phyloP scores from a whole-genome alignment of 1,140 invertebrate species.

The Drosophila kikkawai region DNA sequence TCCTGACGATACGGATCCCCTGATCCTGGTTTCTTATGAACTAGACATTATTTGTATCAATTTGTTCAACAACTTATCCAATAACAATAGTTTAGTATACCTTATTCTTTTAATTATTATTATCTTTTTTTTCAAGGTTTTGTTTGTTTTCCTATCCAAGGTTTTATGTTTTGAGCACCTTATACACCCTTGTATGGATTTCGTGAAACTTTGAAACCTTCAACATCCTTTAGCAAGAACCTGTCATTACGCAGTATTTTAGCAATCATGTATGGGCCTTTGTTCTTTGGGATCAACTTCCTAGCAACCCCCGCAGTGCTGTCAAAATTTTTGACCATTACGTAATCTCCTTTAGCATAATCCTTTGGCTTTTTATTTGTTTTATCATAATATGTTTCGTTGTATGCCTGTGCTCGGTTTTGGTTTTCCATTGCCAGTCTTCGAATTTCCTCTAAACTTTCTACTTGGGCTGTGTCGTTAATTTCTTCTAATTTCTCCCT shows the following conservation, averaged over 20 bases:
- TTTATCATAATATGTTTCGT: no score
- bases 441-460: neutral
- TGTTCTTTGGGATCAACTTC: neutral
- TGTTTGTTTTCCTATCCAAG: neutral
- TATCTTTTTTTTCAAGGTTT: neutral
- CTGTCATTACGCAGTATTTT: neutral
- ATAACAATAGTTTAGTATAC: no score
- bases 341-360: neutral
- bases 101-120: no score
- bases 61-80: no score
- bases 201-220: slow-evolving; percentile 2
- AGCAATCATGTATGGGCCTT: neutral
- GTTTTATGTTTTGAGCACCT: neutral
- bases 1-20: no score
- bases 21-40: no score
- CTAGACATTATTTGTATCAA: no score
- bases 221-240: neutral
- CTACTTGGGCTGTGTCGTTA: neutral
- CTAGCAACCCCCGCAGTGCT: neutral
- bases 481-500: neutral
- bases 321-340: neutral
- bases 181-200: neutral
- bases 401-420: no score
- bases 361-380: no score
- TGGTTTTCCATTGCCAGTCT: neutral